These are phyloP conservation scores for Mormyrus hasselquistii DNA, from an alignment of 2,797 vertebrate genomes.

Conservation along the genomic window DNA sequence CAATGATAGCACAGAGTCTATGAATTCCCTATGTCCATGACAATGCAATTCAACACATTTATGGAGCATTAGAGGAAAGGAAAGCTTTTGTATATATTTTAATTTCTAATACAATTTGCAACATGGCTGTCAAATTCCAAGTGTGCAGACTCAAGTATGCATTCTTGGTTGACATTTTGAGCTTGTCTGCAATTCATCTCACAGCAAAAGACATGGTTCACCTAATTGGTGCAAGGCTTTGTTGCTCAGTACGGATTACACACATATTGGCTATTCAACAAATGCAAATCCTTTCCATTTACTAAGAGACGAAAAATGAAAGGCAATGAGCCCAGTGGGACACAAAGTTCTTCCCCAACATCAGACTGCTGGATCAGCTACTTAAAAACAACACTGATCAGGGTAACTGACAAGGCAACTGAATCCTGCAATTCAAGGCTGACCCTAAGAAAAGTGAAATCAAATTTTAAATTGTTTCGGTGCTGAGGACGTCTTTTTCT, in stretches of 20 bases:
- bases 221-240: slow-evolving; percentile 25
- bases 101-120: not conserved
- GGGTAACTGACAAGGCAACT: not conserved
- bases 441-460: not conserved
- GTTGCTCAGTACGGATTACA: slow-evolving; percentile 23
- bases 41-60: not conserved
- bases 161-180: slow-evolving; percentile 10
- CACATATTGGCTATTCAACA: slow-evolving; percentile 24
- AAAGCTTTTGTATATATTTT: slow-evolving; percentile 11
- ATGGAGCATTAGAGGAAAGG: not conserved
- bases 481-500: not conserved
- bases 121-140: slow-evolving; percentile 11
- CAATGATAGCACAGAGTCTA: not conserved
- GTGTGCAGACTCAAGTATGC: not conserved
- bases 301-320: slow-evolving; percentile 21
- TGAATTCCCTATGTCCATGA: not conserved
- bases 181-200: slow-evolving; percentile 22
- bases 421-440: not conserved
- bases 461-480: slow-evolving; percentile 5
- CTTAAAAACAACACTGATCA: slow-evolving; percentile 10
- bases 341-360: not conserved
- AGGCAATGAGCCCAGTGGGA: slow-evolving; percentile 7
- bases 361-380: not conserved
- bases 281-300: slow-evolving; percentile 30
- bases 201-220: slow-evolving; percentile 15